Conservation (phyloP, 2,113 vertebrate species). For the Ahaetulla prasina region DNA sequence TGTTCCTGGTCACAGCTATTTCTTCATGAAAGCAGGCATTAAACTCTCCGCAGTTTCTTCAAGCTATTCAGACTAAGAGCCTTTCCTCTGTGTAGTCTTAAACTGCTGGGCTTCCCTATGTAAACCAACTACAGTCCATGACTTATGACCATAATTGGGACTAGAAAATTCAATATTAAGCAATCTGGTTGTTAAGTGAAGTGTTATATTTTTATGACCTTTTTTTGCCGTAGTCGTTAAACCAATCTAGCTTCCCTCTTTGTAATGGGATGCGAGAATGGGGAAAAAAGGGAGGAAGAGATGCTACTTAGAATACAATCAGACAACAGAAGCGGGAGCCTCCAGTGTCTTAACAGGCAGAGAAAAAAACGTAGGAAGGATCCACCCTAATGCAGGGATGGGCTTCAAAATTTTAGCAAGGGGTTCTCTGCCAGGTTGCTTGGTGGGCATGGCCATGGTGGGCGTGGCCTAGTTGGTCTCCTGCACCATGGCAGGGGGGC, state of each 20-base stretch:
- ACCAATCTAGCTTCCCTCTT: background rate
- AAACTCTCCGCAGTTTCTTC: background rate
- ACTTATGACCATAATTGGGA: background rate
- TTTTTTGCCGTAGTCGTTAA: background rate
- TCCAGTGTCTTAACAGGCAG: no score
- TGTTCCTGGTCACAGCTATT: conserved; percentile 32
- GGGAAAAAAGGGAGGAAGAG: no score
- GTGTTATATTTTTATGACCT: background rate
- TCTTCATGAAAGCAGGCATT: conserved; percentile 19
- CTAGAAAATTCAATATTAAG: background rate
- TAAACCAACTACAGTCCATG: background rate
- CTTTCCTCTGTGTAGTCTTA: background rate
- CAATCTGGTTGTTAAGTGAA: background rate
- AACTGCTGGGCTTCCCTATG: background rate
- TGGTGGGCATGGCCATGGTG: no score
- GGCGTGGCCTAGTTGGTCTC: no score
- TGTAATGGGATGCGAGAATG: background rate
- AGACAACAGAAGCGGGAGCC: no score
- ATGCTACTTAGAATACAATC: no score
- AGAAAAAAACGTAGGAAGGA: background rate
- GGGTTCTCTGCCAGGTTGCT: no score
- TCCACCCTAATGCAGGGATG: no score
- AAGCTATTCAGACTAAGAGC: background rate
- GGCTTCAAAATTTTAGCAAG: no score
- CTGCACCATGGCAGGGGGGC: no score